Evolutionary conservation across 2,888 invertebrate genomes (phyloP).

Genomic region (Chrysolina oricalcia): DNA sequence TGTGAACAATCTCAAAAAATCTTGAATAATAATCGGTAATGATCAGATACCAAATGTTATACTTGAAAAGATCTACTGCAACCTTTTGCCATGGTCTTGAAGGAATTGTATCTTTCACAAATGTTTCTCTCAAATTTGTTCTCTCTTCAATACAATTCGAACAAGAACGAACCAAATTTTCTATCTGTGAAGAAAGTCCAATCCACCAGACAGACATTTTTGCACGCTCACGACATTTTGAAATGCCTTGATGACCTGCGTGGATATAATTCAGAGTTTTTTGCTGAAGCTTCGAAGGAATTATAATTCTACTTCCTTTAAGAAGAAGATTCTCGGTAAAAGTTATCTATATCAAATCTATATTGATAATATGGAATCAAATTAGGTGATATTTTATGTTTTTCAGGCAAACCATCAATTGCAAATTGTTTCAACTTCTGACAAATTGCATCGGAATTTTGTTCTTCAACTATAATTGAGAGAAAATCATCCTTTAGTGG

Average conservation of each 20-base stretch:
- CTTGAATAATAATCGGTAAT: slow-evolving; percentile 51
- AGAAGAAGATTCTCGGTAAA: no score
- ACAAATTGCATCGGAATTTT: not conserved
- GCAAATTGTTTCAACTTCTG: not conserved
- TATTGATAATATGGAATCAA: no score
- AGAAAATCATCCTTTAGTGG: slow-evolving; percentile 30
- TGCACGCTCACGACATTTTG: slow-evolving; percentile 4
- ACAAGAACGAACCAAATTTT: slow-evolving; percentile 31
- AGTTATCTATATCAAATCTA: no score
- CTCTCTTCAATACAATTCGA: slow-evolving; percentile 48
- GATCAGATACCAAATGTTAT: slow-evolving; percentile 38
- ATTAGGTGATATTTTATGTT: no score
- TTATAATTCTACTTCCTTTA: no score
- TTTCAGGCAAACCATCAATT: slow-evolving; percentile 4
- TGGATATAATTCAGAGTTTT: not conserved
- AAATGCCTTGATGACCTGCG: not conserved
- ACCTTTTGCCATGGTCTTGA: slow-evolving; percentile 51
- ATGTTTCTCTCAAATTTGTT: slow-evolving; percentile 44
- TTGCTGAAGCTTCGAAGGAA: no score
- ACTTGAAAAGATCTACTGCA: slow-evolving; percentile 44
- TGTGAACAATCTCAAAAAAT: slow-evolving; percentile 48
- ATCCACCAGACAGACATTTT: slow-evolving; percentile 16
- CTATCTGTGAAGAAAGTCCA: slow-evolving; percentile 10
- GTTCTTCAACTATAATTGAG: slow-evolving; percentile 18
- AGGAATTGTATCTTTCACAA: slow-evolving; percentile 34